Base-by-base conservation (phyloP, 2,797 vertebrate genomes). In the Acomys russatus region DNA sequence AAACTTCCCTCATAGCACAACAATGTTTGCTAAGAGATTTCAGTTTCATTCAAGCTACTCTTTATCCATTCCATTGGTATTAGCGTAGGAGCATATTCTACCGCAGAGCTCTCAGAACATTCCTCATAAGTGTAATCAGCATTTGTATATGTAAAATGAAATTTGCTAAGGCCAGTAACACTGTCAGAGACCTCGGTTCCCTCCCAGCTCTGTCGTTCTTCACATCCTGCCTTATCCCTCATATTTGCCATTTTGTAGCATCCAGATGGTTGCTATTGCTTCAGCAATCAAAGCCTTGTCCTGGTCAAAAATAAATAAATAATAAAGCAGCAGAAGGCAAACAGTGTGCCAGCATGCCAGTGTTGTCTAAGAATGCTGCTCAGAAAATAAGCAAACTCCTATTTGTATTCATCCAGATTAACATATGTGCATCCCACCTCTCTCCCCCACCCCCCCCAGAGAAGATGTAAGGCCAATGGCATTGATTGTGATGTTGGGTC, bases 11-110 rank as follows among this genome's bases (percentile, higher is more conserved):
- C 63, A 23, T 0, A 9, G 17, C 11, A 87, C 49, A 38, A 49
- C 28, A 70, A 71, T 28, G 6, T 64, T 74, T 80, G n/a, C 51
- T 38, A 71, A 66, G 20, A 70, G 51, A 89, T 90, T 96, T 94
- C 71, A 77, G n/a, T 9, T 22, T 38, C 66, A 51, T 94, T 17
- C 66, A 83, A 51, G 15, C 54, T 74, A n/a, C 23, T 84, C 22
- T 33, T 73, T 56, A 63, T n/a, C 22, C 25, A 3, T 66, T 91
- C 92, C 61, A 54, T 64, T 89, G 17, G 4, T n/a, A 30, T 54
- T n/a, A 63, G 11, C 17, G 1, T 35, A 68, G 20, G 18, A 59
- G 20, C 20, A 68, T 20, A 44, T 64, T 78, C 25, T 30, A 59
- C n/a, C 68, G 74, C 20, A 70, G 2, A 23, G 2, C 54, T 74